Percentiles rank a stretch among this genome's conserved stretches.
Evolutionary conservation across 2,888 invertebrate genomes (phyloP).

Genomic region (Lasioglossum lativentre): DNA sequence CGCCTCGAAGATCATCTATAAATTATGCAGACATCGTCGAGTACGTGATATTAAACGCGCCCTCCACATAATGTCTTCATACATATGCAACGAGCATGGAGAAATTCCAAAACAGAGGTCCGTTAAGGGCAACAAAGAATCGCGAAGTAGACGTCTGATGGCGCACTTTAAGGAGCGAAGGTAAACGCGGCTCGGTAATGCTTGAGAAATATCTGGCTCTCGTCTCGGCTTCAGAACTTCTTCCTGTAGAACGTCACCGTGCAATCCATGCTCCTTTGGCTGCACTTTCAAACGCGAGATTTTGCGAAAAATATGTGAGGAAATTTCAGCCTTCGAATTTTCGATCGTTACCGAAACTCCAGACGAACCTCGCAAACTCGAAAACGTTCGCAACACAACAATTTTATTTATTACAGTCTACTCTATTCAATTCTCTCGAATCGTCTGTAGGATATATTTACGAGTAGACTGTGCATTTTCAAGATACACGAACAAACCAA

Average conservation of each 20-base stretch:
- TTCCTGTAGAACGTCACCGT: background rate
- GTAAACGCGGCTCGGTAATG: slow-evolving; percentile 23
- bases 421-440: background rate
- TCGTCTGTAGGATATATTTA: too few species aligned
- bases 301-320: background rate
- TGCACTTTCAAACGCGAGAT: background rate
- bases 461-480: too few species aligned
- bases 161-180: slow-evolving; percentile 9
- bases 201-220: slow-evolving; percentile 19
- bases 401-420: background rate
- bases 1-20: slow-evolving; percentile 55
- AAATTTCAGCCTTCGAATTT: background rate
- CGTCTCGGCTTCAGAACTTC: background rate
- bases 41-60: slow-evolving; percentile 50
- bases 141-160: slow-evolving; percentile 40
- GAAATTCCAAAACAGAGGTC: slow-evolving; percentile 48
- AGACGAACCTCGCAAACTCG: background rate
- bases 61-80: slow-evolving; percentile 50
- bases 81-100: slow-evolving; percentile 55
- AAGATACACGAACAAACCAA: too few species aligned
- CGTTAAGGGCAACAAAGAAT: slow-evolving; percentile 40
- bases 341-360: background rate
- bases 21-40: slow-evolving; percentile 50
- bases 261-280: slow-evolving; percentile 6
- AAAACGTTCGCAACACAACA: background rate